Evolutionary conservation across 2,797 vertebrate genomes (phyloP).

Genomic region (Pteropus rufus): DNA sequence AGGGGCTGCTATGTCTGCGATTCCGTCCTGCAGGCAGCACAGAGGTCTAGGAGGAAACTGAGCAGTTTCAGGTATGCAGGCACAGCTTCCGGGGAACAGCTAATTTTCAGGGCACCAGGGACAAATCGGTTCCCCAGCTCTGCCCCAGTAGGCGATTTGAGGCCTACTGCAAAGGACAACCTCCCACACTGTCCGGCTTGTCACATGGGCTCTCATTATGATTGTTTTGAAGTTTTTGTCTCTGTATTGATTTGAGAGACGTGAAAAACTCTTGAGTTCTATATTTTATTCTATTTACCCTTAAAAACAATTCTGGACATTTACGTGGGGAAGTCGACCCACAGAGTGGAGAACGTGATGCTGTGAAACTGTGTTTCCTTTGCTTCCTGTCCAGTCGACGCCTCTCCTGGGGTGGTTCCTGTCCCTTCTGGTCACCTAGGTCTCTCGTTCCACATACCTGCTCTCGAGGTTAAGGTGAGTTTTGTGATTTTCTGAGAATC

Average conservation of each 20-base stretch:
- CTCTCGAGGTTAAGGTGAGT: conserved; percentile 46
- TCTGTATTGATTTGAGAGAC: conserved; percentile 23
- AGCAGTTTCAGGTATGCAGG: conserved; percentile 20
- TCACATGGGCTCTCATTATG: conserved; percentile 34
- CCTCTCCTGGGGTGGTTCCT: not conserved
- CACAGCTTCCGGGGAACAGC: not conserved
- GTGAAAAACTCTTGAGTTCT: not conserved
- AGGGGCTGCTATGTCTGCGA: not conserved
- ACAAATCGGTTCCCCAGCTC: not conserved
- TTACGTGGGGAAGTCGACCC: not conserved
- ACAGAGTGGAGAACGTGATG: not conserved
- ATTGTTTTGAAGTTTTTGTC: not conserved
- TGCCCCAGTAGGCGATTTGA: not conserved
- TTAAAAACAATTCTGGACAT: conserved; percentile 20
- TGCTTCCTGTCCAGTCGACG: not conserved
- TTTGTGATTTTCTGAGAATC: conserved; percentile 65
- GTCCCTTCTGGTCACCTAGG: not conserved
- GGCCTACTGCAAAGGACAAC: not conserved
- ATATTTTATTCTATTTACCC: not conserved
- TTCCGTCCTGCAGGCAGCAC: not conserved
- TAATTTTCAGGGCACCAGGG: conserved; percentile 36
- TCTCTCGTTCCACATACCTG: conserved; percentile 26
- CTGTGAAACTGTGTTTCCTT: not conserved
- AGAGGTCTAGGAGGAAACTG: not conserved
- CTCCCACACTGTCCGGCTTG: not conserved